A percentile compares a stretch with the other conserved stretches of the same genome.
Evolutionary conservation across 1,140 invertebrate species (phyloP).

Genomic region (Micrasema longulum): DNA sequence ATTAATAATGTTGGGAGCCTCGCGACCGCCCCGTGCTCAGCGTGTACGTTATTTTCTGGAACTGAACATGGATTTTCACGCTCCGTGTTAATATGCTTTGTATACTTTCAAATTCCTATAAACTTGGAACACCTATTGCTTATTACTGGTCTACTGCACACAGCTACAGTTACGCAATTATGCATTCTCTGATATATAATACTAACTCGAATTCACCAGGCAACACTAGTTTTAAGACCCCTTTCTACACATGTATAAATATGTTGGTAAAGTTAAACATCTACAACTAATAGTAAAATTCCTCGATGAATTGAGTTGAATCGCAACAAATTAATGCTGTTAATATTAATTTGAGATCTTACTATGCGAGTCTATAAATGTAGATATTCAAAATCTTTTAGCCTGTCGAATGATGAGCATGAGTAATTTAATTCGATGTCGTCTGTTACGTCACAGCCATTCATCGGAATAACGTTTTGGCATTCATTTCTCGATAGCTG

Average conservation of each 20-base stretch:
- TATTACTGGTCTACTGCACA: slow-evolving; percentile 26
- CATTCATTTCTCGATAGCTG: slow-evolving; percentile 45
- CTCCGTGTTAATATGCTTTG: background rate
- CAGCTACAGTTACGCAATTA: slow-evolving; percentile 25
- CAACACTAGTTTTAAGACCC: background rate
- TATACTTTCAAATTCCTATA: slow-evolving; percentile 28
- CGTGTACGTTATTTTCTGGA: background rate
- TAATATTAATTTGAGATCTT: no score
- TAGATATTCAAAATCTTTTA: no score
- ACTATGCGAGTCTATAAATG: no score
- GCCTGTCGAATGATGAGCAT: slow-evolving; percentile 22
- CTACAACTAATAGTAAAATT: no score
- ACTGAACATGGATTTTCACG: background rate
- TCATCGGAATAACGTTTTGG: slow-evolving; percentile 44
- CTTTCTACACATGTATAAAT: background rate
- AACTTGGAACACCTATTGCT: slow-evolving; percentile 16
- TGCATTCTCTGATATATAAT: slow-evolving; percentile 10
- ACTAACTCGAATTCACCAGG: slow-evolving; percentile 15
- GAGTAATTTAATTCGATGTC: background rate
- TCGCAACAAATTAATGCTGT: no score
- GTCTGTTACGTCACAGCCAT: slow-evolving; percentile 34
- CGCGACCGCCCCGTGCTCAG: background rate
- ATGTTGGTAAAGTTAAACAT: background rate
- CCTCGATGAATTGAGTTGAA: no score
- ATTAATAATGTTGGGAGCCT: slow-evolving; percentile 1